These are phyloP conservation scores for Phaethon lepturus DNA, from an alignment of 2,113 vertebrate species.

Conservation along the genomic window DNA sequence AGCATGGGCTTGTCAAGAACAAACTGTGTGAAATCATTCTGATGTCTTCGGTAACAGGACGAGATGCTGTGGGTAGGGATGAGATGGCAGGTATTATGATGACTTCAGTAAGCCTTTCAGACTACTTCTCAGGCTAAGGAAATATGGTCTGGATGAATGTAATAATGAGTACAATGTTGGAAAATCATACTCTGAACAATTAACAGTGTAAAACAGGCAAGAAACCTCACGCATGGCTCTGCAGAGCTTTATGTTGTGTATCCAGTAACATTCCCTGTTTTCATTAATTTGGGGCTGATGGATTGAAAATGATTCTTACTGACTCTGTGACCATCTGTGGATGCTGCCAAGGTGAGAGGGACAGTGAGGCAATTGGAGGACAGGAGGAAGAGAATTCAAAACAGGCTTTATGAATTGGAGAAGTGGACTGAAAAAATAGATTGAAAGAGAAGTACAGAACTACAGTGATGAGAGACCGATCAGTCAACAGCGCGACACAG, in stretches of 20 bases:
- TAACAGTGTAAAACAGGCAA: background rate
- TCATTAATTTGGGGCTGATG: background rate
- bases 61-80: constrained; percentile 19
- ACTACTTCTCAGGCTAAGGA: background rate
- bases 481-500: accelerated
- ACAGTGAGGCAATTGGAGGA: accelerated
- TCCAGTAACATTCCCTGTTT: background rate
- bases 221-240: background rate
- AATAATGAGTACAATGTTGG: background rate
- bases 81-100: background rate
- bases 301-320: background rate
- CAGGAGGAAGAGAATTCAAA: background rate
- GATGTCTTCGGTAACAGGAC: background rate
- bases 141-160: background rate
- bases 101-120: constrained; percentile 18
- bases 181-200: constrained; percentile 3
- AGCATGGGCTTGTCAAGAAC: background rate
- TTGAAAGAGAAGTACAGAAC: background rate
- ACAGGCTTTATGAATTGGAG: background rate
- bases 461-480: background rate
- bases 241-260: background rate
- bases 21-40: constrained; percentile 21
- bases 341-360: background rate
- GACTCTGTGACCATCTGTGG: background rate
- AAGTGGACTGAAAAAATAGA: background rate